Percentiles rank a stretch among this genome's conserved stretches.
Conservation (phyloP, 2,888 invertebrate genomes). For the Metacarcinus magister region DNA sequence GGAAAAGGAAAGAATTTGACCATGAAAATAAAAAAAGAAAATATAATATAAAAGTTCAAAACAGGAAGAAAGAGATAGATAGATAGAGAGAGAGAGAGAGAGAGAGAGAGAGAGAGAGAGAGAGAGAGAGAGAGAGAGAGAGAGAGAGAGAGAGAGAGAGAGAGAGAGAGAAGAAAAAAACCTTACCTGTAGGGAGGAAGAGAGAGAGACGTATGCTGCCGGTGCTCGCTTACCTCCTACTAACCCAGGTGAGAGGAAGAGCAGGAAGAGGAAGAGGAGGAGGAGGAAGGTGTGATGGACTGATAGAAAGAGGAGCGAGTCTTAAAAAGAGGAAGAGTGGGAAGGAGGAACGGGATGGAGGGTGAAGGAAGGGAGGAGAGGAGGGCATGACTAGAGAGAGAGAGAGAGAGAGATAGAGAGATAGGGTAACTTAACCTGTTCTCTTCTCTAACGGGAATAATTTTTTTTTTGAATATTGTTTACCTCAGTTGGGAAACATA, state of each 20-base stretch:
- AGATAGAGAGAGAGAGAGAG: not conserved
- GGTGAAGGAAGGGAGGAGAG: not conserved
- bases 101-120: not conserved
- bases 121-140: not conserved
- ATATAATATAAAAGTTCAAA: not conserved
- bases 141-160: slow-evolving; percentile 22
- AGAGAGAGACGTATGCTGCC: not conserved
- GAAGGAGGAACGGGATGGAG: not conserved
- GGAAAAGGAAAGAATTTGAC: not conserved
- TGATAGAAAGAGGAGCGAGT: not conserved
- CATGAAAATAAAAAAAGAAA: not conserved
- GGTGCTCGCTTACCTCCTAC: not conserved
- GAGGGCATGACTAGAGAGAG: not conserved
- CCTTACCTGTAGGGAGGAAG: not conserved
- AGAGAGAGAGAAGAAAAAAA: not conserved
- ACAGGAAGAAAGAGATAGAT: too few species aligned
- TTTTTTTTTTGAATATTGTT: too few species aligned
- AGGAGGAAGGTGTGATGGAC: not conserved
- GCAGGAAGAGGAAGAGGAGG: not conserved
- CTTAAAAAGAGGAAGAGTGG: not conserved
- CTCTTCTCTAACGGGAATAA: too few species aligned
- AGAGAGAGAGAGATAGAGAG: slow-evolving; percentile 35
- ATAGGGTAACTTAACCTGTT: not conserved
- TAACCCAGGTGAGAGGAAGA: not conserved
- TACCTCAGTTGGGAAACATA: too few species aligned